A percentile compares a stretch with the other conserved stretches of the same genome.
phyloP scores from a whole-genome alignment of 2,797 vertebrate genomes.

The Adelosebastes latens region DNA sequence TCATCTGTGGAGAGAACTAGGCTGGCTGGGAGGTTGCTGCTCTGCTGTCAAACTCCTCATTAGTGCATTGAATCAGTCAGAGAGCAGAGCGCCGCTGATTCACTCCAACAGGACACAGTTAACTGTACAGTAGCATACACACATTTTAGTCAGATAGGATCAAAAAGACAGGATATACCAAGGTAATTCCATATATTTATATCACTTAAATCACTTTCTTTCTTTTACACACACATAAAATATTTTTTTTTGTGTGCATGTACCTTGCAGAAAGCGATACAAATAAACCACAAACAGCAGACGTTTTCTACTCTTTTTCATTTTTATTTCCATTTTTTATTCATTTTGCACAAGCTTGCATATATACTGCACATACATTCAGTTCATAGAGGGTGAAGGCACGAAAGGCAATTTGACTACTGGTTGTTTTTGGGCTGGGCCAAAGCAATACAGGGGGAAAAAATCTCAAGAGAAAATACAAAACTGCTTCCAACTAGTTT shows the following conservation, averaged over 20 bases:
- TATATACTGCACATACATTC: constrained; percentile 99
- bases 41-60: constrained; percentile 38
- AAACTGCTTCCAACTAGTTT: constrained; percentile 92
- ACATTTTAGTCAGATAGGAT: not conserved
- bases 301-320: constrained; percentile 54
- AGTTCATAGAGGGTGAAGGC: constrained; percentile 99
- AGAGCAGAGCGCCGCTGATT: constrained; percentile 9
- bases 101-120: not conserved
- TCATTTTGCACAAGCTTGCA: constrained; percentile 99
- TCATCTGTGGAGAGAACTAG: constrained; percentile 22
- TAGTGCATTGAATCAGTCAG: constrained; percentile 26
- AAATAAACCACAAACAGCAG: constrained; percentile 33
- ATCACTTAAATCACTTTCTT: not conserved
- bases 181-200: not conserved
- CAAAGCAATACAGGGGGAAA: constrained; percentile 89
- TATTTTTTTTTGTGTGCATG: not conserved
- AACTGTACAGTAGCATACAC: not conserved
- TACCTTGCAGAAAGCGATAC: not conserved
- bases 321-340: constrained; percentile 86
- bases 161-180: not conserved
- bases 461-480: constrained; percentile 93
- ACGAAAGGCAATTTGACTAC: constrained; percentile 99
- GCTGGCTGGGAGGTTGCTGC: constrained; percentile 14
- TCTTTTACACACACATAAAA: not conserved
- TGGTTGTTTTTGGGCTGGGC: constrained; percentile 92